A percentile compares a stretch with the other conserved stretches of the same genome.
These are phyloP conservation scores for Coremacera marginata DNA, from an alignment of 2,888 invertebrate genomes.

Conservation along the genomic window DNA sequence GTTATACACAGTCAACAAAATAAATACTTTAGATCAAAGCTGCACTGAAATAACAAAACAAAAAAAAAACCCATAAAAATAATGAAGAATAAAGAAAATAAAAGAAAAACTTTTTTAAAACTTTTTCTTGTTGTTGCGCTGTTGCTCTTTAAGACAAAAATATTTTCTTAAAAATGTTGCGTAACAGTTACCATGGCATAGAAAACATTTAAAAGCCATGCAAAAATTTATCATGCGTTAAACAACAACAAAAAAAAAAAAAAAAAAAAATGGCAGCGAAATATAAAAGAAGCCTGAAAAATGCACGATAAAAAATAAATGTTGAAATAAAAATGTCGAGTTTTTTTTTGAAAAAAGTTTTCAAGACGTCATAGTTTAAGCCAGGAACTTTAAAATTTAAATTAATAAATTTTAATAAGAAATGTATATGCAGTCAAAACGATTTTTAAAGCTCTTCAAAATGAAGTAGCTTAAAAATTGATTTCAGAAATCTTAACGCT, in stretches of 20 bases:
- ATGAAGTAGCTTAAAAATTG: too few relatives aligned
- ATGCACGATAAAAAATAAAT: too few relatives aligned
- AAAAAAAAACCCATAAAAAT: not conserved
- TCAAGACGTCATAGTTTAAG: too few relatives aligned
- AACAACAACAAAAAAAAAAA: slow-evolving; percentile 16
- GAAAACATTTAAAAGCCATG: slow-evolving; percentile 36
- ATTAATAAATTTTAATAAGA: too few relatives aligned
- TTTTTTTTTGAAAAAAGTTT: too few relatives aligned
- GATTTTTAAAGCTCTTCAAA: too few relatives aligned
- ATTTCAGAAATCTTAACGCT: too few relatives aligned
- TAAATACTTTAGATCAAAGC: slow-evolving; percentile 14
- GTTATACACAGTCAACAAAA: slow-evolving; percentile 24
- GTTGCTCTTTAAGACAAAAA: not conserved
- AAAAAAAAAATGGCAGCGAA: not conserved
- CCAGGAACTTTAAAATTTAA: too few relatives aligned
- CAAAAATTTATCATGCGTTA: slow-evolving; percentile 36
- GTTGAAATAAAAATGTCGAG: too few relatives aligned
- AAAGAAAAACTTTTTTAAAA: not conserved
- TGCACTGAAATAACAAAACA: not conserved
- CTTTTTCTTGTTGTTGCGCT: not conserved
- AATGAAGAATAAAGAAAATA: not conserved
- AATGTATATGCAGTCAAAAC: too few relatives aligned
- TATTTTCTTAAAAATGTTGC: not conserved
- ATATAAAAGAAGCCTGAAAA: too few relatives aligned
- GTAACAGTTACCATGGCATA: not conserved